Conservation (phyloP, 2,113 vertebrate genomes). For the Sturnus vulgaris region DNA sequence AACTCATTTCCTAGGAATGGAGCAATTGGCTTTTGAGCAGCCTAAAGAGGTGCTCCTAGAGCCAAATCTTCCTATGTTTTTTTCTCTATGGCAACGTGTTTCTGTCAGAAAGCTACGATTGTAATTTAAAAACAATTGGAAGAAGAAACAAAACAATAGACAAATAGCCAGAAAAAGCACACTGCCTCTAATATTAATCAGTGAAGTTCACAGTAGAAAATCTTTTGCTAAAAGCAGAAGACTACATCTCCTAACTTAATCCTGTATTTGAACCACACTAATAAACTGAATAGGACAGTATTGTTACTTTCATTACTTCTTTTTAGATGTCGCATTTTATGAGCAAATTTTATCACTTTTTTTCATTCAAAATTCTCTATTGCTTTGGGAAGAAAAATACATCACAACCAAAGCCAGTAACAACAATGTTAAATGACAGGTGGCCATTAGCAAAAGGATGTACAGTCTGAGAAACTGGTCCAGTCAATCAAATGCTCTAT, state of each 20-base stretch:
- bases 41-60: neutral
- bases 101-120: neutral
- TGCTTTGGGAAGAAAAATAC: neutral
- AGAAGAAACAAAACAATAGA: neutral
- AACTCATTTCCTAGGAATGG: neutral
- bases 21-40: neutral
- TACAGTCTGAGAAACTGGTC: neutral
- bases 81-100: neutral
- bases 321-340: neutral
- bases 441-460: neutral
- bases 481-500: neutral
- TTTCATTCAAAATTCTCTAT: neutral
- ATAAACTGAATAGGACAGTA: neutral
- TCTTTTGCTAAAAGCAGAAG: neutral
- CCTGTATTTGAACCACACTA: neutral
- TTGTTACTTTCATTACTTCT: neutral
- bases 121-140: neutral
- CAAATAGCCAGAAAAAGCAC: neutral
- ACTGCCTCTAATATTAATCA: neutral
- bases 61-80: neutral
- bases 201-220: neutral
- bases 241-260: neutral
- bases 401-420: neutral
- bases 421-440: neutral
- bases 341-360: neutral